Evolutionary conservation across 2,888 invertebrate genomes (phyloP), one percentile per base, ranked within the genome.

Genomic region (Buathra laborator): DNA sequence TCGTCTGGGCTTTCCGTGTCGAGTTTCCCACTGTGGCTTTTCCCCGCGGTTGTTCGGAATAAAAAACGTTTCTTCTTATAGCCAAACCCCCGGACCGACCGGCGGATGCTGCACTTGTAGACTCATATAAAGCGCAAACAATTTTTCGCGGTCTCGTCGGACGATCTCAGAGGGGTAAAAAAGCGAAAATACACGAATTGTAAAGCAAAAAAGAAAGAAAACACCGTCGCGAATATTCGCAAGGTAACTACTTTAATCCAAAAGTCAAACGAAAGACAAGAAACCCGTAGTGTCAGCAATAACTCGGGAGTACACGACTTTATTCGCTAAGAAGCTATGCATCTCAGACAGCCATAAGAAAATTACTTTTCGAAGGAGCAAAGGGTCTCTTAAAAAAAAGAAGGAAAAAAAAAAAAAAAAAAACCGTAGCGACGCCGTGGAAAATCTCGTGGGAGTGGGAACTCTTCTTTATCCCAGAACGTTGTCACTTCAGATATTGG

Each of bases 401-500:
- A 75, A 66, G 74, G 43, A 78, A 51, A 51, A 51, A 51, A 71
- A 76, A 48, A 66, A 64, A 74, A 70, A 76, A 81, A 64, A 48
- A 44, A 32, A 14, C 10, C 16, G 14, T 37, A 51, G 62, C 64
- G 86, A 51, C 44, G 43, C 59, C 78, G 32, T 24, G 77, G 71
- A 71, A 66, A 44, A 64, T 83, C 85, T 77, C 81, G 32, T 16
- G 74, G 83, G 68, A 86, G 59, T 43, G 75, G 70, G 53, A 68
- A 80, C 62, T 72, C 76, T 67, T 67, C 66, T 68, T 76, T 24
- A 51, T 72, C 71, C 29, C 24, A 51, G 71, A 62, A 53, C 48
- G 86, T 84, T 89, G 89, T 88, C 88, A 90, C 87, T 90, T 87
- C 82, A 83, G 88, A 90, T 91, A 91, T 91, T 91, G 89, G 87